These are phyloP conservation scores for Calliphora vicina DNA, from an alignment of 1,140 invertebrate genomes.

Conservation along the genomic window DNA sequence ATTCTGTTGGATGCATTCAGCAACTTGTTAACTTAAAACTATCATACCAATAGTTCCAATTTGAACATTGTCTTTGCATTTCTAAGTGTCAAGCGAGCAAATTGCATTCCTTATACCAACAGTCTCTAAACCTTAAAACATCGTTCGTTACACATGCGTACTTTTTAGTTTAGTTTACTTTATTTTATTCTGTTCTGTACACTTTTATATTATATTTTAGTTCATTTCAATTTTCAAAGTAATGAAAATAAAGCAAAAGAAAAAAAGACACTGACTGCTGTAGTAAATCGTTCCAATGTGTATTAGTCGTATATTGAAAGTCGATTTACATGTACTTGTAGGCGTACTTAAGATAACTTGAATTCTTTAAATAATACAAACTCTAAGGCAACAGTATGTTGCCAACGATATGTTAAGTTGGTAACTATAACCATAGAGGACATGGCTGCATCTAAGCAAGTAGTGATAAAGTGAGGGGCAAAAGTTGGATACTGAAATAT, in stretches of 20 bases:
- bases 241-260: not conserved
- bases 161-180: too few species aligned
- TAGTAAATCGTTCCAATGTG: not conserved
- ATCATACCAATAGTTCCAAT: conserved; percentile 23
- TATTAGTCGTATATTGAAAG: conserved; percentile 54
- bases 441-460: not conserved
- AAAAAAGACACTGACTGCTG: not conserved
- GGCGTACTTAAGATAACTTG: conserved; percentile 62
- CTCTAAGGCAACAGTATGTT: not conserved
- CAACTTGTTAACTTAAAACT: conserved; percentile 26
- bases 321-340: conserved; percentile 63
- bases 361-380: conserved; percentile 46
- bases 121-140: conserved; percentile 30
- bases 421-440: not conserved
- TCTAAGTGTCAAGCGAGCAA: conserved; percentile 63
- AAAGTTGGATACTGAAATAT: too few species aligned
- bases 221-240: not conserved
- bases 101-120: conserved; percentile 58
- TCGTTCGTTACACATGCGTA: conserved; percentile 26
- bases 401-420: not conserved
- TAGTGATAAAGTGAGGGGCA: too few species aligned
- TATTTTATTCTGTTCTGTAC: conserved; percentile 1
- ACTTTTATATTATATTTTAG: too few species aligned
- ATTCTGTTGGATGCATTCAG: not conserved
- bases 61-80: conserved; percentile 57